A percentile compares a stretch with the other conserved stretches of the same genome.
Evolutionary conservation across 1,140 invertebrate species (phyloP).

Genomic region (Drosophila carrolli): DNA sequence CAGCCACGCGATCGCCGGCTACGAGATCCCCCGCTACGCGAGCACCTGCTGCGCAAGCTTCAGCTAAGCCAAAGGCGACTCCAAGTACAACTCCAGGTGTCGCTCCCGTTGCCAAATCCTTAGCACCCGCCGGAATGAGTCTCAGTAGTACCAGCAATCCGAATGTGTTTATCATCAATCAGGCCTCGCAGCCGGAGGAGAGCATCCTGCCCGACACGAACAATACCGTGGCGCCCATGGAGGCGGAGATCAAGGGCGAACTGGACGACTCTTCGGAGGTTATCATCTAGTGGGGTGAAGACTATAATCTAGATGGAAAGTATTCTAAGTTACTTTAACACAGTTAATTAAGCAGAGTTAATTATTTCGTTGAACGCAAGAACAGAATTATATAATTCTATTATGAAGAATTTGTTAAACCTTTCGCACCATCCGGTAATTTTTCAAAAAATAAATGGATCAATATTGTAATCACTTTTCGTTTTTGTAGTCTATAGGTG

Average conservation of each 20-base stretch:
- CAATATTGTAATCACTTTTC: not conserved
- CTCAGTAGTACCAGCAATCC: conserved; percentile 7
- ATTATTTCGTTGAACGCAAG: conserved; percentile 33
- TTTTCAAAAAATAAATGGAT: conserved; percentile 21
- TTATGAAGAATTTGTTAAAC: conserved; percentile 35
- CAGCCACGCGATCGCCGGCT: no score
- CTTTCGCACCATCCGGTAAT: conserved; percentile 4
- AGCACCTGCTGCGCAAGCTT: not conserved
- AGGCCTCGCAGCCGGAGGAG: conserved; percentile 48
- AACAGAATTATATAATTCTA: conserved; percentile 30
- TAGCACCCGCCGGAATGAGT: not conserved
- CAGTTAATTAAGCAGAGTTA: conserved; percentile 32
- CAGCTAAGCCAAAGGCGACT: not conserved
- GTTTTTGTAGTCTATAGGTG: not conserved
- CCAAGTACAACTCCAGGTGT: not conserved
- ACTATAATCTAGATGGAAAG: conserved; percentile 32
- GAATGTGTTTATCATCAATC: conserved; percentile 57
- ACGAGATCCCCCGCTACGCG: not conserved
- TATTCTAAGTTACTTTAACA: conserved; percentile 72
- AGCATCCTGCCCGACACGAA: conserved; percentile 60
- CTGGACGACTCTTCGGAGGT: conserved; percentile 52
- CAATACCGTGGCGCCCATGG: conserved; percentile 6
- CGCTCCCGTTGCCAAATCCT: no score
- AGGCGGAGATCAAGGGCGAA: conserved; percentile 59
- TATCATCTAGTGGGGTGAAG: conserved; percentile 21